Evolutionary conservation across 2,113 vertebrate species (phyloP).

Genomic region (Oceanodroma tethys): DNA sequence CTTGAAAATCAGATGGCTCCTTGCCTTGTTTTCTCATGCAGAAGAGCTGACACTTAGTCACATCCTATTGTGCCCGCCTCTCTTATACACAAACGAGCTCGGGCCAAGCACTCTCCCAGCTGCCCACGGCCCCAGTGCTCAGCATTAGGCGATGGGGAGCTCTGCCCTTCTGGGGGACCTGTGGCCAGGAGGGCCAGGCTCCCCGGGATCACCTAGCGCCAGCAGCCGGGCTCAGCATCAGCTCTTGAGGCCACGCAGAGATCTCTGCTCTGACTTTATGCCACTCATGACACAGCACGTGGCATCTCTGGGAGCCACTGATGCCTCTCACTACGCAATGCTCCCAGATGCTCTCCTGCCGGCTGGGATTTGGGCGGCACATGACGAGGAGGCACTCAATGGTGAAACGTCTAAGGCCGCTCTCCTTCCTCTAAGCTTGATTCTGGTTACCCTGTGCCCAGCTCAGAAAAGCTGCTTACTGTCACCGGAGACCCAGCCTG

Average conservation of each 20-base stretch:
- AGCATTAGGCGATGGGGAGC: background rate
- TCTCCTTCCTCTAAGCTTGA: background rate
- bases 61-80: background rate
- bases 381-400: background rate
- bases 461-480: background rate
- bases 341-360: background rate
- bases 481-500: background rate
- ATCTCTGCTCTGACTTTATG: background rate
- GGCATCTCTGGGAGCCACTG: background rate
- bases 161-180: background rate
- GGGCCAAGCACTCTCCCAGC: background rate
- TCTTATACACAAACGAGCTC: background rate
- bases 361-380: background rate
- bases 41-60: slow-evolving; percentile 36
- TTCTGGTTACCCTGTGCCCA: background rate
- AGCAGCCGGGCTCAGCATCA: background rate
- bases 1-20: slow-evolving; percentile 33
- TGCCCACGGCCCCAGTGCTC: background rate
- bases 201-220: background rate
- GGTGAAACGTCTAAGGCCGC: background rate
- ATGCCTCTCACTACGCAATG: accelerated
- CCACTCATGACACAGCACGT: background rate
- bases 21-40: background rate
- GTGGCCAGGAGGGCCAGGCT: background rate
- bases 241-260: background rate